Base-by-base conservation (phyloP, 2,797 vertebrate genomes). In the Eidolon dupreanum region DNA sequence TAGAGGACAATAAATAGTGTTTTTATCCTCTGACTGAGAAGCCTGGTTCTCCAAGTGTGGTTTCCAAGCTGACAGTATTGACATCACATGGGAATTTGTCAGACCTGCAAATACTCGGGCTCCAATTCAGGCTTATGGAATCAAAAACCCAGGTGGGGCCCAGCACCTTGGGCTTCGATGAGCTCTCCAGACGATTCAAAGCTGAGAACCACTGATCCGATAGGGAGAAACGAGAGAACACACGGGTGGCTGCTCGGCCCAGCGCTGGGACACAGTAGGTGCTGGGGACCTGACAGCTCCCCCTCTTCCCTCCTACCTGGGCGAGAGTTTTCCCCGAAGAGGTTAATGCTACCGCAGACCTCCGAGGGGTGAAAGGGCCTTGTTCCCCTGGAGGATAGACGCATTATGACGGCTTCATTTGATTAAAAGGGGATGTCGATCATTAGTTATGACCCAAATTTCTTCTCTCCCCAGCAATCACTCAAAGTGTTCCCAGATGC, bases 341-440 rank as follows among this genome's bases (percentile, higher is more conserved):
- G 94, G 98, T 98, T 96, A 97, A 97, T 95, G 98, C 98, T 99
- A 98, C 98, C 71, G 98, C 98, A 97, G 98, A 97, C 97, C 98
- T 97, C 96, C 81, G 20, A 46, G 96, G 98, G 98, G 98, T 98
- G 98, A 98, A 98, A 98, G 98, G 98, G 98, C 97, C 98, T 97
- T 98, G 98, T 98, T 98, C 84, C 98, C 97, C 98, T 31, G 51
- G 98, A 99, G 98, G 94, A 98, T 77, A 98, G 97, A 98, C 98
- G 98, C 98, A 98, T 98, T 98, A 98, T 98, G 98, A 98, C 93
- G 98, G 98, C 98, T 99, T 98, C 98, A 97, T 98, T 97, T 98
- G 98, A 99, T 99, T 98, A 99, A 98, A 99, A 99, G 98, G 98
- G 98, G 98, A 98, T 99, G 98, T 98, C 98, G 98, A 97, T 98